Base-by-base conservation (phyloP, 2,797 vertebrate species). In the Hoplostethus mediterraneus region DNA sequence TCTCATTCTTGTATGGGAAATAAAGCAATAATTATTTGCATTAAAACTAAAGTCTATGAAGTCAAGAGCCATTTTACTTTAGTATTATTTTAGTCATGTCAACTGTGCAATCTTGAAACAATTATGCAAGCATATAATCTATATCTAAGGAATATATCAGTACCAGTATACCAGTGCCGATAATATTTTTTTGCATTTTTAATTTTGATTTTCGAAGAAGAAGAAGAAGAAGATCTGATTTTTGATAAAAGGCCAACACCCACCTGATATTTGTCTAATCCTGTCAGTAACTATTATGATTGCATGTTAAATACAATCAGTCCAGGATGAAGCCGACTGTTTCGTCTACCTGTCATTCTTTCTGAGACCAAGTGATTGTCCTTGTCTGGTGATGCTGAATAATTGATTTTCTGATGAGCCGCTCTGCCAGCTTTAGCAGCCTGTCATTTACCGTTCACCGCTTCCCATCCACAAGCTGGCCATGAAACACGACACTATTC, bases 311-410 rank as follows among this genome's bases (percentile, higher is more conserved):
- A 25, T 42, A 59, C 5, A 30, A 28, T 36, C 55, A 38, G 59
- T 45, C n/a, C 21, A 44, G 33, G 25, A 65, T 38, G 52, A 77
- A 52, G 59, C 45, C 48, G 57, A 38, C 57, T 65, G 81, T 60
- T 21, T 60, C 38, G 10, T 54, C 49, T 17, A 5, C n/a, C 54
- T 49, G n/a, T 12, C 44, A 31, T 47, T 47, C 25, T 16, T 16
- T 55, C 42, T 55, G 28, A 44, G 12, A 5, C 17, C 3, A 21
- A 36, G 10, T 49, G 38, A 38, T 90, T 91, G 86, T 90, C 60
- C 73, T 44, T 77, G 81, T 73, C 56, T 83, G 83, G 28, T 88
- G 79, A 60, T 74, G 85, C 85, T 92, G 87, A 93, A 93, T 92
- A 90, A 93, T 92, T 81, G 81, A 91, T 92, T 80, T 84, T 85